Evolutionary conservation across 1,140 invertebrate genomes (phyloP), one percentile per base, ranked within the genome.

Genomic region (Tetragnatha versicolor): DNA sequence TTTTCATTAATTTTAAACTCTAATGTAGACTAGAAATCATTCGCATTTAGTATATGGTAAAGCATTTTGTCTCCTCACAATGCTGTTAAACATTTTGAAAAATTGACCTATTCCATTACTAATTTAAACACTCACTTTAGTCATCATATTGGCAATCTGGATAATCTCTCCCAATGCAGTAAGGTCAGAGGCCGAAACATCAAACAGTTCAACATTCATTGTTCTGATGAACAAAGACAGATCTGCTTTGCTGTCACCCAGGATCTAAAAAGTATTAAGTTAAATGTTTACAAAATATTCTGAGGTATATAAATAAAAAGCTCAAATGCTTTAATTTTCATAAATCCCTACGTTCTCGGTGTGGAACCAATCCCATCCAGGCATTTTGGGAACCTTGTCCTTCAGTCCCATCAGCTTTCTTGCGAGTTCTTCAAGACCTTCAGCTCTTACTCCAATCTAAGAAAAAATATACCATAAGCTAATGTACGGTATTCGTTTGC

Each of bases 371-470:
- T 51, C 22, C 33, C 73, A 66, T 14, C 60, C n/a, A 39, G 22
- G n/a, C 55, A 22, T 25, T 53, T 58, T 77, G 3, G 33, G 20
- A 4, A 37, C 14, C n/a, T 55, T 25, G 7, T 70, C 49, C 33
- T 39, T 55, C 7, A 35, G n/a, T 25, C 65, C 63, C 9, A 60
- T 7, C 25, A 79, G 3, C 2, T 61, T 68, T 17, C 29, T 60
- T 0, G 61, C 6, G 4, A 39, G 0, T 14, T 39, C 25, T 81
- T 98, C 95, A n/a, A 97, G 83, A 83, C 97, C 96, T 84, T 97
- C 93, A 84, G 93, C 89, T 79, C 95, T 91, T 1, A 90, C 88
- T 55, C 91, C 91, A 14, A 97, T 10, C 86, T 87, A 77, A 55
- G 29, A 51, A 10, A 35, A 33, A 35, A 51, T 69, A 6, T 12